A percentile compares a stretch with the other conserved stretches of the same genome.
These are phyloP conservation scores for Staurois parvus DNA, from an alignment of 2,797 vertebrate genomes.

Conservation along the genomic window DNA sequence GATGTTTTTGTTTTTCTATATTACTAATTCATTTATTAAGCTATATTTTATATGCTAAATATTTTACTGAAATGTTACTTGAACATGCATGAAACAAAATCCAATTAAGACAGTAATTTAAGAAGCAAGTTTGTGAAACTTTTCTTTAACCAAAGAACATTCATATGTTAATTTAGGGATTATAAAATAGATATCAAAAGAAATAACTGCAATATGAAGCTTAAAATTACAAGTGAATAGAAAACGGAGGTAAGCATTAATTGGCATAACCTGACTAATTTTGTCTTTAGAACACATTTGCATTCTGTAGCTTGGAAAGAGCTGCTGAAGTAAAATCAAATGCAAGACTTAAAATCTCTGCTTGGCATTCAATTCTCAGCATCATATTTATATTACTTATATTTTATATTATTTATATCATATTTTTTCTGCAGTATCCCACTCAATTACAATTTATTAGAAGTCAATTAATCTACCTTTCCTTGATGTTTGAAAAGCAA, in stretches of 20 bases:
- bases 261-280: slow-evolving; percentile 34
- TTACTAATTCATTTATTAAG: neutral
- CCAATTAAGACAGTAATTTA: slow-evolving; percentile 42
- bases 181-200: slow-evolving; percentile 30
- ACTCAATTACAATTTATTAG: too few species aligned
- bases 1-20: neutral
- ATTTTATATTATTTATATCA: too few species aligned
- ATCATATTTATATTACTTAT: too few species aligned
- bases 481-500: too few species aligned
- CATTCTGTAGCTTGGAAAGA: neutral
- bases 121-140: slow-evolving; percentile 24
- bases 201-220: slow-evolving; percentile 37
- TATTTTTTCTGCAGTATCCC: too few species aligned
- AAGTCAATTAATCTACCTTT: too few species aligned
- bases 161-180: slow-evolving; percentile 34
- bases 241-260: slow-evolving; percentile 27
- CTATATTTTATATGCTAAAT: slow-evolving; percentile 9
- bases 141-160: slow-evolving; percentile 24
- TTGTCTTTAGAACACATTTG: slow-evolving; percentile 19
- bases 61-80: neutral
- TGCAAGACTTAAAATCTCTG: neutral
- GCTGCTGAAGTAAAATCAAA: neutral
- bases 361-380: too few species aligned
- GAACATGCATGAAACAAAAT: slow-evolving; percentile 10
- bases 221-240: slow-evolving; percentile 14